Base-by-base conservation (phyloP, 2,113 vertebrate genomes). In the Pachycephala philippinensis region DNA sequence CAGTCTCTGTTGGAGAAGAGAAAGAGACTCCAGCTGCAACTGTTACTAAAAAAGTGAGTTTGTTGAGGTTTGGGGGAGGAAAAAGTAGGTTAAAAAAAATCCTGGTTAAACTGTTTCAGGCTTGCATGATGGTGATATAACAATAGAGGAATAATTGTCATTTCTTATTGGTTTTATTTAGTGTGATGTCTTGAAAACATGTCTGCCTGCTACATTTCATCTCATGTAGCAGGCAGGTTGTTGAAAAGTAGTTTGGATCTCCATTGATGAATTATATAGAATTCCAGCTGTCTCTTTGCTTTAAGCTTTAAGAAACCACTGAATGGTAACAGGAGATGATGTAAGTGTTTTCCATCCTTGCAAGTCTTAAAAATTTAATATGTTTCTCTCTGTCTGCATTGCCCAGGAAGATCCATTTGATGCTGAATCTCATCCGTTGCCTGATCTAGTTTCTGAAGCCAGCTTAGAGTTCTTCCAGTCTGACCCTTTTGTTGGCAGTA, bases 401-500 rank as follows among this genome's bases (percentile, higher is more conserved):
- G 24, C 53, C 53, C 97, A 99, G 98, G 98, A 98, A 70, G 98
- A 98, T 89, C 98, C 98, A 50, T 98, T 98, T 97, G 98, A 98
- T 92, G 93, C 97, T 86, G 98, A 99, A 93, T 97, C 96, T 94
- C 98, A 98, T 94, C 96, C 94, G 3, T 96, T 98, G 90, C 75
- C 98, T 89, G 98, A 96, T 96, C 95, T 97, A 68, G 98, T 97
- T 95, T 93, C 98, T 86, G 96, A 98, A 97, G 57, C 96, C 85
- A 98, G 97, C 76, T 97, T 99, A 96, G 99, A 99, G 94, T 99
- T 99, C 97, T 99, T 99, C 96, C 98, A 99, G 83, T 98, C 99
- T 52, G 99, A 99, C 97, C 99, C 99, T 54, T 99, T 99, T 74
- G 98, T 98, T 95, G 99, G 99, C 89, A 98, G 99, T 99, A 98